Percentiles rank a stretch among this genome's conserved stretches.
phyloP scores from a whole-genome alignment of 2,888 invertebrate genomes.

The Xylota sylvarum region DNA sequence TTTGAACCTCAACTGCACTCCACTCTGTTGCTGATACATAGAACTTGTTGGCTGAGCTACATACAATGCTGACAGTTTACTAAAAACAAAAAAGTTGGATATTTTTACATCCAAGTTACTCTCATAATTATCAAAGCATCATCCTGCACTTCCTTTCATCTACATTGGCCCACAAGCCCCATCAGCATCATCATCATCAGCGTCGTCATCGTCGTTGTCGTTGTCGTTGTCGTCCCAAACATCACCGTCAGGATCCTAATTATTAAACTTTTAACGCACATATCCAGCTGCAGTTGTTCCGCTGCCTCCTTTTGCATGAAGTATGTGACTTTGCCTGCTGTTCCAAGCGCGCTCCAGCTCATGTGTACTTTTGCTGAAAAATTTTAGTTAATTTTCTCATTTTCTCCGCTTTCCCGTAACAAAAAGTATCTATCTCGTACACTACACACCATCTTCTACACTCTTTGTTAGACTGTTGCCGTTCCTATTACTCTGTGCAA shows the following conservation, averaged over 20 bases:
- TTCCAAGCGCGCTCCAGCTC: neutral
- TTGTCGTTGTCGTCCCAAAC: constrained; percentile 15
- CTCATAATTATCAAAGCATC: constrained; percentile 43
- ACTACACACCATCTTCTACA: constrained; percentile 6
- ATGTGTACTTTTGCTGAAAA: constrained; percentile 43
- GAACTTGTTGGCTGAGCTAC: neutral
- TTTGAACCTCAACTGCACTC: neutral
- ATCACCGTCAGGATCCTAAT: constrained; percentile 62
- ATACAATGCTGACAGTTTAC: neutral
- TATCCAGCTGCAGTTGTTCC: constrained; percentile 13
- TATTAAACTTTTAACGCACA: constrained; percentile 62
- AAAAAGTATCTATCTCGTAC: constrained; percentile 16
- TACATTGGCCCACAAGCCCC: constrained; percentile 27
- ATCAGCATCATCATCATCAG: constrained; percentile 27
- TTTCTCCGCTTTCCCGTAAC: neutral
- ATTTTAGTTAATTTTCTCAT: constrained; percentile 60
- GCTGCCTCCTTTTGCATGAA: neutral
- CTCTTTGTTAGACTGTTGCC: constrained; percentile 6
- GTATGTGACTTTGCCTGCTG: neutral
- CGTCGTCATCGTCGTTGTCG: constrained; percentile 13
- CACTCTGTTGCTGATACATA: neutral
- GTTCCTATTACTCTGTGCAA: constrained; percentile 29
- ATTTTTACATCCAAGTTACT: neutral
- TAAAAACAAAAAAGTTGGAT: neutral
- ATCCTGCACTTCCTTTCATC: constrained; percentile 39